These are phyloP conservation scores for Thamnaconus septentrionalis DNA, from an alignment of 2,113 vertebrate species.

Conservation along the genomic window DNA sequence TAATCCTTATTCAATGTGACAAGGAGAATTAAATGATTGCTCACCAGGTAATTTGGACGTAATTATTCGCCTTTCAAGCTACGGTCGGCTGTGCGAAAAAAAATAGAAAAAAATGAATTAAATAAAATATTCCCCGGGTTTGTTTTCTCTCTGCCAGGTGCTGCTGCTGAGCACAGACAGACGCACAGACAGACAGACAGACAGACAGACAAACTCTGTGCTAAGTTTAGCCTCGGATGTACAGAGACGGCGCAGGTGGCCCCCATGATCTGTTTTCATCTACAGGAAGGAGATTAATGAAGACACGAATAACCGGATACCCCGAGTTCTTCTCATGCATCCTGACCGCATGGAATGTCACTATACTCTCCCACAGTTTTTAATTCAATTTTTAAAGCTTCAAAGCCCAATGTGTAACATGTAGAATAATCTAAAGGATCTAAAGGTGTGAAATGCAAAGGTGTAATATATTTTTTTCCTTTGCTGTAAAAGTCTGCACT, in stretches of 20 bases:
- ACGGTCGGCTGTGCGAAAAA: constrained; percentile 16
- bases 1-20: constrained; percentile 73
- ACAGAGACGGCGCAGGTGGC: constrained; percentile 54
- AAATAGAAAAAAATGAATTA: too few species aligned
- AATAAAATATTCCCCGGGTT: constrained; percentile 9
- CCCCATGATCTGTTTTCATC: constrained; percentile 34
- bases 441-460: too few species aligned
- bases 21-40: constrained; percentile 72
- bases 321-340: too few species aligned
- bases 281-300: constrained; percentile 34
- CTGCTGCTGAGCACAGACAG: constrained; percentile 27
- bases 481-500: too few species aligned
- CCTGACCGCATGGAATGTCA: too few species aligned
- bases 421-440: too few species aligned
- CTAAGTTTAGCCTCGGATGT: constrained; percentile 51
- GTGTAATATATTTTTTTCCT: too few species aligned
- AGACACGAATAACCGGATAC: too few species aligned
- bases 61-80: constrained; percentile 69
- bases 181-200: too few species aligned
- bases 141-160: constrained; percentile 48
- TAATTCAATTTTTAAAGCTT: too few species aligned
- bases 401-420: too few species aligned
- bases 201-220: constrained; percentile 43
- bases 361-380: too few species aligned
- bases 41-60: constrained; percentile 73